Evolutionary conservation across 1,140 invertebrate species (phyloP).

Genomic region (Platorchestia sp.): DNA sequence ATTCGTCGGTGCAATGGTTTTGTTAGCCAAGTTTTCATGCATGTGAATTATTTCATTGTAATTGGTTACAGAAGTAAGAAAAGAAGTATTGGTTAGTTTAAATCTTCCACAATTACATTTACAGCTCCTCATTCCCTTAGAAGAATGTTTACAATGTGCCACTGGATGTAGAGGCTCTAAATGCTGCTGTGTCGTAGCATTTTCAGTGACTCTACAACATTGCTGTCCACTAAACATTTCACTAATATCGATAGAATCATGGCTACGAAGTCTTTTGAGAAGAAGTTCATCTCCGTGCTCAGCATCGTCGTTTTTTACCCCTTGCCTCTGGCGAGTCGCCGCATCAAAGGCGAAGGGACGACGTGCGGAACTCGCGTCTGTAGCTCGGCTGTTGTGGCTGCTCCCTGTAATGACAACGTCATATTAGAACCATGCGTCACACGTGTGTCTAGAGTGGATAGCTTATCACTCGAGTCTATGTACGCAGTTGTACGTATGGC

Average conservation of each 20-base stretch:
- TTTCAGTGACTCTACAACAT: background rate
- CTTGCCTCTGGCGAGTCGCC: background rate
- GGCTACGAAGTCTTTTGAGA: background rate
- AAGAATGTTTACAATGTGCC: background rate
- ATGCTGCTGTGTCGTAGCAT: background rate
- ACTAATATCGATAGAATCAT: background rate
- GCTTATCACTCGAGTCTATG: background rate
- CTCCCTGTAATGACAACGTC: background rate
- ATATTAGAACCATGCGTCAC: background rate
- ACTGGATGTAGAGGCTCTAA: background rate
- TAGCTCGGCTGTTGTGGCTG: background rate
- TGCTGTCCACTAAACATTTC: background rate
- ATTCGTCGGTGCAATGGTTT: background rate
- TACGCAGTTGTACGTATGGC: no score
- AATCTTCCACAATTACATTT: background rate
- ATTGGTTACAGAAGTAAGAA: background rate
- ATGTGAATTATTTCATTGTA: background rate
- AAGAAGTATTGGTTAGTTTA: background rate
- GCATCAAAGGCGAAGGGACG: constrained; percentile 1
- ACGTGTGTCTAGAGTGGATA: background rate
- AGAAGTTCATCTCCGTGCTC: background rate
- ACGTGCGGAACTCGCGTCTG: background rate
- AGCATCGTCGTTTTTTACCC: background rate
- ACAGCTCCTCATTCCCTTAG: background rate
- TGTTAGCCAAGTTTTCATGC: background rate